These are phyloP conservation scores for Venturia canescens DNA, from an alignment of 1,140 invertebrate species.

Conservation along the genomic window DNA sequence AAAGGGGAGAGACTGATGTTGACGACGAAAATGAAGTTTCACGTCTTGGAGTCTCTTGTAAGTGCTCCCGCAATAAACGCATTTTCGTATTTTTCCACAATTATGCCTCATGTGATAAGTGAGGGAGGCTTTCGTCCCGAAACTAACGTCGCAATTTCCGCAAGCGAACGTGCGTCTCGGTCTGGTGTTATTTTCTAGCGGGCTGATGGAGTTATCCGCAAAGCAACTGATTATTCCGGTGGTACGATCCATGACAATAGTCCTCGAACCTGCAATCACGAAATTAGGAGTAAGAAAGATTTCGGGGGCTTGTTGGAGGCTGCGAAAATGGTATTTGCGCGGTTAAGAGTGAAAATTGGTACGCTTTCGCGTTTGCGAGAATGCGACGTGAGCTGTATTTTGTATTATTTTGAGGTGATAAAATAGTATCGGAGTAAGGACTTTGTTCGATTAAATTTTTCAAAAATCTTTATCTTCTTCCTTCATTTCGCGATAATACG, in stretches of 20 bases:
- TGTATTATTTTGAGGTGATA: too few relatives aligned
- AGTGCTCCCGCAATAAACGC: slow-evolving; percentile 64
- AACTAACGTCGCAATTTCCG: slow-evolving; percentile 57
- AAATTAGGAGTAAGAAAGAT: slow-evolving; percentile 41
- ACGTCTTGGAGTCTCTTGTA: slow-evolving; percentile 65
- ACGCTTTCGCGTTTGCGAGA: too few relatives aligned
- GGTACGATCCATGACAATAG: slow-evolving; percentile 8
- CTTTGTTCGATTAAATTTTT: not conserved
- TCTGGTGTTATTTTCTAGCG: not conserved
- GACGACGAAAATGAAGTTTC: slow-evolving; percentile 64
- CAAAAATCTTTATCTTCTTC: not conserved
- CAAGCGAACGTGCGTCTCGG: slow-evolving; percentile 50
- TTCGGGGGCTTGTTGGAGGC: too few relatives aligned
- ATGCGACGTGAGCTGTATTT: too few relatives aligned
- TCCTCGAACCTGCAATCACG: slow-evolving; percentile 53
- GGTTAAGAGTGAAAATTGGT: too few relatives aligned
- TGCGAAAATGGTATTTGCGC: too few relatives aligned
- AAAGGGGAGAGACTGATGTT: slow-evolving; percentile 51
- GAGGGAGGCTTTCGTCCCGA: slow-evolving; percentile 60
- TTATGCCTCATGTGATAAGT: slow-evolving; percentile 64
- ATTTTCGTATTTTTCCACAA: slow-evolving; percentile 66
- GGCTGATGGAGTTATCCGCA: not conserved
- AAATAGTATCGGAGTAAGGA: too few relatives aligned
- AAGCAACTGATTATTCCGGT: not conserved
- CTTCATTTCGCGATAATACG: not conserved